Conservation (phyloP, 2,888 invertebrate genomes). For the Drosophila mimica region DNA sequence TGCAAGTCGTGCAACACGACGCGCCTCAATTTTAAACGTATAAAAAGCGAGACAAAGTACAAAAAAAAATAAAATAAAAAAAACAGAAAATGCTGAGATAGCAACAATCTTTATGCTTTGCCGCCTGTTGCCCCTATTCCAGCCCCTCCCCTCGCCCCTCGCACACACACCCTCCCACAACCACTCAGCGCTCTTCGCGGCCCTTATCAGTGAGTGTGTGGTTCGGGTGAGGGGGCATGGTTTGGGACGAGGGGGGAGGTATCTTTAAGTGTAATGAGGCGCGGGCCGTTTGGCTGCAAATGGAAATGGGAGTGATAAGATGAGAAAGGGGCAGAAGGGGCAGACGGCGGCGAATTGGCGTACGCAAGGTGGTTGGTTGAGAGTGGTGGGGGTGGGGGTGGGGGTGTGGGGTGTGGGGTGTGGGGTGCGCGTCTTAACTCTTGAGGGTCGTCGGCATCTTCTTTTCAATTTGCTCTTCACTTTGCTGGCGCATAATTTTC, state of each 20-base stretch:
- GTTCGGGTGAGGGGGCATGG: neutral
- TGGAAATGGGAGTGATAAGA: constrained; percentile 10
- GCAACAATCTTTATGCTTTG: constrained; percentile 44
- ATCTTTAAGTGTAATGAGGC: constrained; percentile 63
- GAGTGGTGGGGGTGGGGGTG: neutral
- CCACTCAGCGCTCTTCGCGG: constrained; percentile 1
- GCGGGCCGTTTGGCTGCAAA: constrained; percentile 40
- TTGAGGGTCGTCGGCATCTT: constrained; percentile 56
- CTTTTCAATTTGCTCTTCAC: constrained; percentile 66
- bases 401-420: neutral
- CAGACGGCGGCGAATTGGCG: neutral
- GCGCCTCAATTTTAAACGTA: constrained; percentile 58
- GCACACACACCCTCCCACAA: neutral
- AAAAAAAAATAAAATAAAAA: constrained; percentile 2
- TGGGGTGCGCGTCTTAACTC: neutral
- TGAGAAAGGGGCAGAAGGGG: neutral
- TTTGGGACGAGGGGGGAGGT: constrained; percentile 13
- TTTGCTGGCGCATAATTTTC: constrained; percentile 36
- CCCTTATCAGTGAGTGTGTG: constrained; percentile 45
- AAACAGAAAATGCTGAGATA: constrained; percentile 38
- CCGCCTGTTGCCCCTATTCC: neutral
- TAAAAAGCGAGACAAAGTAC: constrained; percentile 52
- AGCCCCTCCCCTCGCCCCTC: neutral
- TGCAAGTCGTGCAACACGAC: constrained; percentile 16
- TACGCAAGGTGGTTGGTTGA: neutral